Evolutionary conservation across 2,888 invertebrate species (phyloP), one percentile per base, ranked within the genome.

Genomic region (Reticulitermes lucifugus): DNA sequence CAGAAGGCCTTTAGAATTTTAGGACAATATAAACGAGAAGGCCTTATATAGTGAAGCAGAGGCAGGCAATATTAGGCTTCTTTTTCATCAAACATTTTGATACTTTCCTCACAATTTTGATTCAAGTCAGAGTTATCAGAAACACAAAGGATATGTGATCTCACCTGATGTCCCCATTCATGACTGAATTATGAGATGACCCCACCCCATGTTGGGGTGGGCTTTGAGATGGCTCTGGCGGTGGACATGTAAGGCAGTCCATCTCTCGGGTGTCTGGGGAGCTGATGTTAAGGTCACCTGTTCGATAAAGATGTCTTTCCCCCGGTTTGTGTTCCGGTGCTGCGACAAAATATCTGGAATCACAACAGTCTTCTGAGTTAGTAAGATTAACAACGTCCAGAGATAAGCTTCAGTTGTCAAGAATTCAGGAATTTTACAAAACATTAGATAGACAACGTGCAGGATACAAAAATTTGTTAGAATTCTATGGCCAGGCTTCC

Each of bases 251-350:
- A 88, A 95, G 91, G 89, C 95, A 95, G 85, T 91, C 90, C 89
- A 81, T 81, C 22, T 81, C 70, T 70, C 81, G 81, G 22, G 25
- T 43, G 59, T 70, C 81, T 35, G 81, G 90, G 4, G 91, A 90
- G 84, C 91, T 90, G 71, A 90, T 90, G 86, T 92, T 91, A 6
- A 88, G 88, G 86, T 92, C 90, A 0, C 92, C 92, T 4, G 96
- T 94, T 89, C 96, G 94, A 92, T 96, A 97, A 87, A 98, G 91
- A 90, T 98, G 98, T 1, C 96, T 93, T 89, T 96, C 95, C 0
- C 96, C 95, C 0, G 98, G 96, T 87, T 94, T 93, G 81, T 94
- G 94, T 88, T 95, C 95, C 3, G 95, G 95, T 10, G 96, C 96
- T 65, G 96, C 97, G 88, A 96, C 93, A 89, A 96, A 96, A 91